Evolutionary conservation across 2,888 invertebrate species (phyloP), one percentile per base, ranked within the genome.

Genomic region (Phengaris arion): DNA sequence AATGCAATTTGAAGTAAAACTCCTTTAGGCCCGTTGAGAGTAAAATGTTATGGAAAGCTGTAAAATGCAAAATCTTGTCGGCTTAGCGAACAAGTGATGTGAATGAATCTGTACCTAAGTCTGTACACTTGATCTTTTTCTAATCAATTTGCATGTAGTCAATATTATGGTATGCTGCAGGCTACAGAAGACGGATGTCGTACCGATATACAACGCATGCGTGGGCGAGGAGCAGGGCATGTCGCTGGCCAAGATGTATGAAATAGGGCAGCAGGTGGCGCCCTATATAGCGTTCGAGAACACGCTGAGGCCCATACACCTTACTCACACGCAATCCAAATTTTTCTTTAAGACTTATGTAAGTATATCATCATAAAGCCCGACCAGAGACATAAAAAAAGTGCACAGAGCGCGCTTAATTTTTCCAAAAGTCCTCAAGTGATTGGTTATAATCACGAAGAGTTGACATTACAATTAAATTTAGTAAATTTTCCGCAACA

Each of bases 171-270:
- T 59, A 59, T 15, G 9, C 0, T 59, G 9, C 68, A 68, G 68
- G 46, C 15, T 68, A 46, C 13, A 68, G 6, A n/a, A 68, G 46
- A 68, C 45, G 13, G 68, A 68, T 8, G 68, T n/a, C n/a, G 46
- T 68, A 13, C 68, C 68, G 46, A 68, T 68, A 46, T 68, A 68
- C 68, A 68, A 68, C n/a, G 68, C 68, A 46, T 68, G 68, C 46
- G 35, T 68, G 68, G 68, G 46, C 8, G 35, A 68, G 7, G 45
- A 46, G 8, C n/a, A 59, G 7, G 35, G 45, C 46, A 46, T 10
- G 8, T 46, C 68, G 13, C 13, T 68, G 46, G 46, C 12, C 6
- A 46, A 68, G 45, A 0, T 68, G 7, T 1, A 35, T n/a, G 8
- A 2, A 2, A 46, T 13, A 2, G 68, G 68, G 13, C 6, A 35